These are phyloP conservation scores for Tortricodes alternella DNA, from an alignment of 2,888 invertebrate species.

Conservation along the genomic window DNA sequence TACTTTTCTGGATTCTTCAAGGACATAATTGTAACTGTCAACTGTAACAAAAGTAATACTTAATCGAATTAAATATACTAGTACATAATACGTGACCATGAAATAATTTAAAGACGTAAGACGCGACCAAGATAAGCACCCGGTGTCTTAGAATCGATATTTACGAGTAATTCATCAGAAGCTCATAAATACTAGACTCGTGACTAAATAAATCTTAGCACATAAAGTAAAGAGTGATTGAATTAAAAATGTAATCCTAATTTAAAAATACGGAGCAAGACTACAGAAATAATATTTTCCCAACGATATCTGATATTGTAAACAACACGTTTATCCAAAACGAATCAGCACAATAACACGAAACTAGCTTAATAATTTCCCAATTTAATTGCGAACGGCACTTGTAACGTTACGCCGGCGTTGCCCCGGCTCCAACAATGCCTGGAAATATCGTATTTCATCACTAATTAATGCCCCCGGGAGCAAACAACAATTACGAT, in stretches of 20 bases:
- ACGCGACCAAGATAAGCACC: too few species aligned
- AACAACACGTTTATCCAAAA: slow-evolving; percentile 33
- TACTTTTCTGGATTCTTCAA: too few species aligned
- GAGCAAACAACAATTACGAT: slow-evolving; percentile 72
- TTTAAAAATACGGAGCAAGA: neutral
- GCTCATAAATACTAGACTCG: too few species aligned
- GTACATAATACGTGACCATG: too few species aligned
- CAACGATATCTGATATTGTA: slow-evolving; percentile 16
- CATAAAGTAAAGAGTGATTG: too few species aligned
- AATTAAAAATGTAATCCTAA: neutral
- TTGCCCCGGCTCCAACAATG: slow-evolving; percentile 42
- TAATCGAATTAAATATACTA: too few species aligned
- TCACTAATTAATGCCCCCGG: slow-evolving; percentile 68
- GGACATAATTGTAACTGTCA: too few species aligned
- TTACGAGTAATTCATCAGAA: too few species aligned
- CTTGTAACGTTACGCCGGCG: slow-evolving; percentile 24
- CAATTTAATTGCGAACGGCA: slow-evolving; percentile 45
- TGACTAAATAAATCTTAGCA: too few species aligned
- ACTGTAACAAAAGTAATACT: too few species aligned
- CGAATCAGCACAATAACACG: slow-evolving; percentile 37
- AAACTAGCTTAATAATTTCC: slow-evolving; percentile 45
- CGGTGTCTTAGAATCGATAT: too few species aligned
- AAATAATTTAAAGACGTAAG: too few species aligned
- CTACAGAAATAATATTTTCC: neutral
- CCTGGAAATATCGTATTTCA: slow-evolving; percentile 72